phyloP scores from a whole-genome alignment of 2,888 invertebrate genomes.

The Rhagium mordax region DNA sequence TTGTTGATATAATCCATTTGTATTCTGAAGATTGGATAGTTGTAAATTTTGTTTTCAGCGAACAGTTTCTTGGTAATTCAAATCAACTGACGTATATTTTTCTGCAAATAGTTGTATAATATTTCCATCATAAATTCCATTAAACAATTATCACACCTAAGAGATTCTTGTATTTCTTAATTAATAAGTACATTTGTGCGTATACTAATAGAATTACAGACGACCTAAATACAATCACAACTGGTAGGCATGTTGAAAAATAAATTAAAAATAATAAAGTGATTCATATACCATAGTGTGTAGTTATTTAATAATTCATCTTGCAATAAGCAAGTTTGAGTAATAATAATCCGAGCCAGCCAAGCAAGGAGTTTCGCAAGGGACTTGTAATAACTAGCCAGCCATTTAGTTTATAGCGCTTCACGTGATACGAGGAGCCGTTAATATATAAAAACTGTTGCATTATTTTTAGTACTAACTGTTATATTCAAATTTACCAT shows the following conservation, averaged over 20 bases:
- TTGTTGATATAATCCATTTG: too few species aligned
- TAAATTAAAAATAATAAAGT: constrained; percentile 27
- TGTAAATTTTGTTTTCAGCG: neutral
- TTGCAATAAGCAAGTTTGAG: constrained; percentile 38
- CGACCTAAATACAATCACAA: constrained; percentile 11
- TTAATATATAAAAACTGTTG: constrained; percentile 28
- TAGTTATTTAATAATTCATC: constrained; percentile 35
- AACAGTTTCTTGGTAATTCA: neutral
- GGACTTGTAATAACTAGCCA: constrained; percentile 33
- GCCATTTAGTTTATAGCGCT: constrained; percentile 29
- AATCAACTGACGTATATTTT: neutral
- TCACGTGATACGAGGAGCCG: constrained; percentile 22
- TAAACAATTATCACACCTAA: neutral
- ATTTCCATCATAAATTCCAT: neutral
- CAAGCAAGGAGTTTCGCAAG: constrained; percentile 43
- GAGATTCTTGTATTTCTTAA: neutral
- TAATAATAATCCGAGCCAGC: constrained; percentile 38
- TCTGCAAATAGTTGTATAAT: neutral
- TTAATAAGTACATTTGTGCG: neutral
- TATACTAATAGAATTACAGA: constrained; percentile 5
- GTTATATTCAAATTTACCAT: constrained; percentile 25
- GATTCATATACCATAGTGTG: constrained; percentile 28
- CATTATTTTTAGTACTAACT: constrained; percentile 6
- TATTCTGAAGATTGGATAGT: too few species aligned
- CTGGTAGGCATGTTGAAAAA: constrained; percentile 17